These are phyloP conservation scores for Cacatua alba DNA, from an alignment of 2,113 vertebrate genomes.

Conservation along the genomic window DNA sequence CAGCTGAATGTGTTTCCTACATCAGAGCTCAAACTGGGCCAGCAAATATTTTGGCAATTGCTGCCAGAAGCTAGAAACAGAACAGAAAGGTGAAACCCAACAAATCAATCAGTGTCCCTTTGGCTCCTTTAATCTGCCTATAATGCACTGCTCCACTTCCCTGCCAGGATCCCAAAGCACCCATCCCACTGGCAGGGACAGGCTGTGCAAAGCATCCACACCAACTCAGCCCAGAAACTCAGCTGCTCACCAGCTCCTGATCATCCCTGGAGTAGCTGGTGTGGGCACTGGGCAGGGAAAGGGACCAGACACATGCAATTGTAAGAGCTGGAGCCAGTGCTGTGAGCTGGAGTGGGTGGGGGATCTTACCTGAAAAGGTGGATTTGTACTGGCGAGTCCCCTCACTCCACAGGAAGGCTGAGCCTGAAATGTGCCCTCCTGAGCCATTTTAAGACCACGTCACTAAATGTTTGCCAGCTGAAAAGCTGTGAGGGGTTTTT, in stretches of 20 bases:
- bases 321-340: rapidly evolving
- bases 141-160: background rate
- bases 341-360: rapidly evolving
- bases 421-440: background rate
- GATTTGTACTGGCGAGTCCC: background rate
- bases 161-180: background rate
- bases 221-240: background rate
- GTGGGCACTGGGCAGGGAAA: background rate
- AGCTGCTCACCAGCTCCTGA: rapidly evolving
- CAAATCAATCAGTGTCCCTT: background rate
- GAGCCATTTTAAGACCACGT: background rate
- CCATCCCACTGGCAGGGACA: rapidly evolving
- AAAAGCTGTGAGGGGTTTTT: background rate
- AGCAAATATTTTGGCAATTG: background rate
- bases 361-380: background rate
- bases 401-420: background rate
- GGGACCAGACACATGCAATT: rapidly evolving
- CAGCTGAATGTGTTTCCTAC: rapidly evolving
- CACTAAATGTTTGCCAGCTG: background rate
- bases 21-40: background rate
- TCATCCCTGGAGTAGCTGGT: background rate
- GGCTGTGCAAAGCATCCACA: background rate
- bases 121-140: background rate
- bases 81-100: background rate
- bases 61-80: background rate